Percentiles rank a stretch among this genome's conserved stretches.
Evolutionary conservation across 2,113 vertebrate species (phyloP).

Genomic region (Melanocharis versteri): DNA sequence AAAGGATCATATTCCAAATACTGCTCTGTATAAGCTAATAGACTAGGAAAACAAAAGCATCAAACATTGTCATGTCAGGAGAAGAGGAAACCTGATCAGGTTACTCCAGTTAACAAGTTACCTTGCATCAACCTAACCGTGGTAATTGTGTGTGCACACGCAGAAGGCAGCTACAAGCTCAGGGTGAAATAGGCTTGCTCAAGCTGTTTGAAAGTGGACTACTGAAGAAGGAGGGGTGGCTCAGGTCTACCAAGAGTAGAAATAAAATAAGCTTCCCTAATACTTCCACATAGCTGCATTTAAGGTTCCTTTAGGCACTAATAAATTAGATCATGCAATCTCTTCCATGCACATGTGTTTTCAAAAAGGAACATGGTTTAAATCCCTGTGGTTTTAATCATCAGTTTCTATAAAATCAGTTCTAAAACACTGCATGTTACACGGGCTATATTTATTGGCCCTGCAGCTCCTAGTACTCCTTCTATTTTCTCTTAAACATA

Average conservation of each 20-base stretch:
- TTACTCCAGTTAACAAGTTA: neutral
- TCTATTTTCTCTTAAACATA: neutral
- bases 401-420: neutral
- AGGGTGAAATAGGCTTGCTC: neutral
- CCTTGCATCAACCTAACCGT: neutral
- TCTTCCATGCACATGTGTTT: neutral
- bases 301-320: neutral
- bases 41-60: conserved; percentile 72
- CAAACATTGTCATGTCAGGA: neutral
- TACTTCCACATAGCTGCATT: neutral
- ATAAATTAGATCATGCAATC: neutral
- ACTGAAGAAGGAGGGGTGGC: neutral
- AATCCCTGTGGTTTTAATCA: neutral
- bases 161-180: neutral
- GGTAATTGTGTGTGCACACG: neutral
- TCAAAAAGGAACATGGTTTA: neutral
- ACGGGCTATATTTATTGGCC: neutral
- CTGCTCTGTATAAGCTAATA: conserved; percentile 92
- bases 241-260: neutral
- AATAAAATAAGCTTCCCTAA: neutral
- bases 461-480: neutral
- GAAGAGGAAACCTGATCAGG: neutral
- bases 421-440: neutral
- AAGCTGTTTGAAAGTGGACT: neutral
- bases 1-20: conserved; percentile 98